Percentiles rank a stretch among this genome's conserved stretches.
Conservation (phyloP, 64 coral and sea anemone species). For the Porites lutea region DNA sequence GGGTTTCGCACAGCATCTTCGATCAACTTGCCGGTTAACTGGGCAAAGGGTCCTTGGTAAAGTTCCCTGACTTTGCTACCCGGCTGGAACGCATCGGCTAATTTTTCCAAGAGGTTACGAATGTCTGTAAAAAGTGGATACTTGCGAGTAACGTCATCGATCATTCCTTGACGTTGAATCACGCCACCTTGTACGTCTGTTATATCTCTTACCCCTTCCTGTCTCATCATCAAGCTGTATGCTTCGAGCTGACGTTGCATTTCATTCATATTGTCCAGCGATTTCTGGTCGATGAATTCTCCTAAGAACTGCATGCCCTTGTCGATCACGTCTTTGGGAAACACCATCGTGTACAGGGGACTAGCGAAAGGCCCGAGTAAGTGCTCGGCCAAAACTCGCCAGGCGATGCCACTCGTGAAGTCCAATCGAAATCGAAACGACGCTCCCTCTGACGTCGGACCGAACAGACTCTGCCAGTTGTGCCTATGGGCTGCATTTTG, state of each 20-base stretch:
- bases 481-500: not conserved
- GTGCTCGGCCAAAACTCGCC: not conserved
- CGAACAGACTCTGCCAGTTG: not conserved
- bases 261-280: not conserved
- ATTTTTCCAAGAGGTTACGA: not conserved
- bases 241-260: not conserved
- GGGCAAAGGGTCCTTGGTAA: not conserved
- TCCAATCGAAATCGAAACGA: not conserved
- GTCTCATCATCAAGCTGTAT: not conserved
- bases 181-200: not conserved
- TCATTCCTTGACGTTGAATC: not conserved
- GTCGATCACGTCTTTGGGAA: not conserved
- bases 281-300: not conserved
- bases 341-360: slow-evolving; percentile 5
- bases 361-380: not conserved
- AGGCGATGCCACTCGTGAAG: not conserved
- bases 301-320: not conserved
- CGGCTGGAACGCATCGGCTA: not conserved
- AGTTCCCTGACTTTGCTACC: not conserved
- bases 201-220: not conserved
- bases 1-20: not conserved
- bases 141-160: not conserved
- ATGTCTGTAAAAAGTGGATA: not conserved
- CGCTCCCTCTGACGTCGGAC: too few species aligned
- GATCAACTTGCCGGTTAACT: not conserved